These are phyloP conservation scores for Seriola quinqueradiata DNA, from an alignment of 2,113 vertebrate genomes.

Conservation along the genomic window DNA sequence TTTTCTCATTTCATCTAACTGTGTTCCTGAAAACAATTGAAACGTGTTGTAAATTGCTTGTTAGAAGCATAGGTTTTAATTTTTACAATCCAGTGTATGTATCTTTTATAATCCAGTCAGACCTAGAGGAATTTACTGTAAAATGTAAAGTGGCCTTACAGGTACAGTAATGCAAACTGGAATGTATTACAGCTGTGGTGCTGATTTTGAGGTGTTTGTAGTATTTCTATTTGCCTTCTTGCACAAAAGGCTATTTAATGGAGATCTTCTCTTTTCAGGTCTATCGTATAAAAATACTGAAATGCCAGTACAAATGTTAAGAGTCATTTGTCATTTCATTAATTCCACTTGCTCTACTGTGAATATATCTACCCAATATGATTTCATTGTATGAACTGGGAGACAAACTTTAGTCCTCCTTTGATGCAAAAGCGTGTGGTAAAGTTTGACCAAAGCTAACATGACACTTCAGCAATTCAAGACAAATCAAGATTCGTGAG, in stretches of 20 bases:
- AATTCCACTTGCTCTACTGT: neutral
- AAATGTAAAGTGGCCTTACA: neutral
- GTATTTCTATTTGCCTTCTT: neutral
- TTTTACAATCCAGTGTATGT: slow-evolving; percentile 18
- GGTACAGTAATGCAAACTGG: neutral
- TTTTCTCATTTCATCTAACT: too few relatives aligned
- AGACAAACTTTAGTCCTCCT: neutral
- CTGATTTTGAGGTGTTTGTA: slow-evolving; percentile 1
- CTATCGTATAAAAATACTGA: neutral
- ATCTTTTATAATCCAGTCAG: neutral
- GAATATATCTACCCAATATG: neutral
- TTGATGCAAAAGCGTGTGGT: neutral
- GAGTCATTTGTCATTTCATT: neutral
- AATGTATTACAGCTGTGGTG: neutral
- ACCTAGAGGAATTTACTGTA: neutral
- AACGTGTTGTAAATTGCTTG: neutral
- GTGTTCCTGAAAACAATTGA: too few relatives aligned
- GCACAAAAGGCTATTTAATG: neutral
- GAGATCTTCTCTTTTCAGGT: neutral
- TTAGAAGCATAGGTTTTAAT: slow-evolving; percentile 7
- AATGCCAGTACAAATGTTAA: neutral
- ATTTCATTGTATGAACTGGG: neutral
- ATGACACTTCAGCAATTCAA: neutral
- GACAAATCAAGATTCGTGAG: neutral
- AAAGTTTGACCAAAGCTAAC: neutral